These are phyloP conservation scores for Rachycentron canadum DNA, from an alignment of 2,797 vertebrate genomes.

Conservation along the genomic window DNA sequence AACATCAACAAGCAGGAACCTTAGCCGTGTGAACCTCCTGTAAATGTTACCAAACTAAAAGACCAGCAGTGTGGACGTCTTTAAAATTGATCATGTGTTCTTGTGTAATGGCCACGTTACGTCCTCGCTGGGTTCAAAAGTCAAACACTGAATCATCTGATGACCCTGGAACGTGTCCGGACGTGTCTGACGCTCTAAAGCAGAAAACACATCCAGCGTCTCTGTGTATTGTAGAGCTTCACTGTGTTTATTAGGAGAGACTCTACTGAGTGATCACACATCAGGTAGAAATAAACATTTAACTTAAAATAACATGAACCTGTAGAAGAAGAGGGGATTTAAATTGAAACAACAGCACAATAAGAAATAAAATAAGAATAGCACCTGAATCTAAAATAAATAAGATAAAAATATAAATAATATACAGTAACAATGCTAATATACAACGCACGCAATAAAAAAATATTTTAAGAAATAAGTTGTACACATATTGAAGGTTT, in stretches of 20 bases:
- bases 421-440: too few species aligned
- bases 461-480: too few species aligned
- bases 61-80: background rate
- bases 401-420: too few species aligned
- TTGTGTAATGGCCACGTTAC: background rate
- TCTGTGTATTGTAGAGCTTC: background rate
- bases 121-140: conserved; percentile 27
- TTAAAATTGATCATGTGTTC: conserved; percentile 12
- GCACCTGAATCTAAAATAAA: too few species aligned
- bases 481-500: background rate
- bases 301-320: too few species aligned
- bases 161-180: background rate
- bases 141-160: background rate
- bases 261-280: background rate
- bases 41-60: background rate
- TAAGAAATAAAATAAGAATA: too few species aligned
- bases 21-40: background rate
- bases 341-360: too few species aligned
- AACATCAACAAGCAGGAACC: too few species aligned
- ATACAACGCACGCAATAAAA: too few species aligned
- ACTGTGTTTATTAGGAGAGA: too few species aligned
- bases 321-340: too few species aligned
- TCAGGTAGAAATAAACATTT: background rate
- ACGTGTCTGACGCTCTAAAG: background rate
- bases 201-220: background rate